phyloP scores from a whole-genome alignment of 2,888 invertebrate species.

The Seira sanloemensis region DNA sequence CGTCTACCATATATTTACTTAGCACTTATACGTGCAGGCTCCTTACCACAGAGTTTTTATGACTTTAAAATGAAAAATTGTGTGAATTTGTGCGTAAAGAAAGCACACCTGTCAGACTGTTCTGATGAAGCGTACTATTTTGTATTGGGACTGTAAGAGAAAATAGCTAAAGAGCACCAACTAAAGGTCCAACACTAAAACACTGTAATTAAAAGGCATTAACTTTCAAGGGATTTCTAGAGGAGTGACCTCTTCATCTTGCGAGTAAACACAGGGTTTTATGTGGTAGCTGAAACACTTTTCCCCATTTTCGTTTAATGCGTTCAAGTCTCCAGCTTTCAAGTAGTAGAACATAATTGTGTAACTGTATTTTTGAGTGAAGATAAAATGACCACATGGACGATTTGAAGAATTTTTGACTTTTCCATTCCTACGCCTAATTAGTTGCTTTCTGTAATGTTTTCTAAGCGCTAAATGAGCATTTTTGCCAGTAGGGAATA shows the following conservation, averaged over 20 bases:
- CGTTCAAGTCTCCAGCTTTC: no score
- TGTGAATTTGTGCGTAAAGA: conserved; percentile 31
- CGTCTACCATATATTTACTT: background rate
- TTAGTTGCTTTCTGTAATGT: no score
- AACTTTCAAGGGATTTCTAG: conserved; percentile 15
- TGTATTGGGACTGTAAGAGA: background rate
- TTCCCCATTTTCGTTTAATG: no score
- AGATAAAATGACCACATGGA: background rate
- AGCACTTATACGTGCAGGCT: background rate
- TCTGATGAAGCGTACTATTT: background rate
- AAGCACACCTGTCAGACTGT: conserved; percentile 32
- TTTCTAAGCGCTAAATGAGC: no score
- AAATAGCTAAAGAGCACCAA: background rate
- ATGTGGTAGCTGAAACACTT: no score
- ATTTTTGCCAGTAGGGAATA: no score
- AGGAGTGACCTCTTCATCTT: conserved; percentile 14
- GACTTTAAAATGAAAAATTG: conserved; percentile 45
- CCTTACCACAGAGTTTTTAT: no score
- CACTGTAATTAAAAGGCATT: conserved; percentile 45
- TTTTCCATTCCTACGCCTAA: conserved; percentile 15
- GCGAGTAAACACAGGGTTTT: no score
- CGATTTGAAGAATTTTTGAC: background rate
- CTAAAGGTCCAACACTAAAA: conserved; percentile 15
- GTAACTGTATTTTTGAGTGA: background rate
- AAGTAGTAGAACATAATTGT: background rate